A percentile compares a stretch with the other conserved stretches of the same genome.
Conservation (phyloP, 2,113 vertebrate species). For the Lycaon pictus region DNA sequence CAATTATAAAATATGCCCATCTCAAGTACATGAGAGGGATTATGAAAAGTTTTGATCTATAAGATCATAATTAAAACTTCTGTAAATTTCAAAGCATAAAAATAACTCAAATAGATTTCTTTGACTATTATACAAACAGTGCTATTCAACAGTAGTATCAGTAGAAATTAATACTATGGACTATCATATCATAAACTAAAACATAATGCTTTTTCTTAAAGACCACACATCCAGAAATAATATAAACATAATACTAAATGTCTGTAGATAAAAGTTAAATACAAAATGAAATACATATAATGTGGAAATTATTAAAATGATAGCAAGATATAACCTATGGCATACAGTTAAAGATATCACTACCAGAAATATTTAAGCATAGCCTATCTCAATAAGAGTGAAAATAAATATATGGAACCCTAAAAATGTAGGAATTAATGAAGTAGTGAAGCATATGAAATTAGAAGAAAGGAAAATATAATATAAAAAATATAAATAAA, state of each 20-base stretch:
- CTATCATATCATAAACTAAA: neutral
- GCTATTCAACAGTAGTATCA: no score
- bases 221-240: neutral
- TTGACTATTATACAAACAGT: neutral
- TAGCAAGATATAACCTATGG: neutral
- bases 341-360: neutral
- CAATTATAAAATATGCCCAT: neutral
- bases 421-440: neutral
- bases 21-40: neutral
- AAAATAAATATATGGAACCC: neutral
- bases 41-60: neutral
- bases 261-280: neutral
- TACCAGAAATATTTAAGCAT: neutral
- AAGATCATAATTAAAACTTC: neutral
- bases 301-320: neutral
- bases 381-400: neutral
- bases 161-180: neutral
- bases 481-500: neutral
- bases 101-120: neutral
- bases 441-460: neutral
- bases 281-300: neutral
- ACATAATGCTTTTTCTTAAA: neutral
- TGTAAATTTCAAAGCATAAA: neutral
- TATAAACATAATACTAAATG: neutral
- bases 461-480: neutral